Evolutionary conservation across 2,888 invertebrate species (phyloP).

Genomic region (Dusona sp.): DNA sequence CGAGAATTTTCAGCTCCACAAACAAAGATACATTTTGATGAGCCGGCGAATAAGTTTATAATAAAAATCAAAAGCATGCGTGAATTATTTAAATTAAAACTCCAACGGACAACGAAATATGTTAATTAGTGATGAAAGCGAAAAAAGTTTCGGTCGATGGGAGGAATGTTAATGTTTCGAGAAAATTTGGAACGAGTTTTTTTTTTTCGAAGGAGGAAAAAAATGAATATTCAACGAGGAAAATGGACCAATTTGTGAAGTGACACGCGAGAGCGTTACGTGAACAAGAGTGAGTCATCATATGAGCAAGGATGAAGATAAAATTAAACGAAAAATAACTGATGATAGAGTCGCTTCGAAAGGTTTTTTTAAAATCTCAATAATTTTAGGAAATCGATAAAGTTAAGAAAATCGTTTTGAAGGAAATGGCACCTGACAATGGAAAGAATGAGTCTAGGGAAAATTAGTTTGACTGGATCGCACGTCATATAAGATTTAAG

Average conservation of each 20-base stretch:
- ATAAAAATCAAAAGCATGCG: neutral
- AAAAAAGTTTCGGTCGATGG: constrained; percentile 20
- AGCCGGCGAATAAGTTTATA: neutral
- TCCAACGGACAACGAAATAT: neutral
- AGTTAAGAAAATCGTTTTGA: constrained; percentile 7
- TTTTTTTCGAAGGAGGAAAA: neutral
- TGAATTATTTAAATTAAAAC: neutral
- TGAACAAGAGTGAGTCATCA: constrained; percentile 31
- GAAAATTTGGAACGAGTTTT: constrained; percentile 7
- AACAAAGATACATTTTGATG: neutral
- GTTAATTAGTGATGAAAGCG: constrained; percentile 25
- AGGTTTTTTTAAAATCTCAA: neutral
- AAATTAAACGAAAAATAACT: neutral
- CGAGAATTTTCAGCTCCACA: neutral
- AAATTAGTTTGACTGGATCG: constrained; percentile 42
- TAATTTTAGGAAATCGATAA: neutral
- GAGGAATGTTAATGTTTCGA: constrained; percentile 1
- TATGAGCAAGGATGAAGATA: constrained; percentile 23
- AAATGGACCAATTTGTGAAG: neutral
- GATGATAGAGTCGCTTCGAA: neutral
- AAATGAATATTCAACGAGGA: constrained; percentile 33
- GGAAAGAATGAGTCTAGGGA: constrained; percentile 30
- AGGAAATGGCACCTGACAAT: constrained; percentile 29
- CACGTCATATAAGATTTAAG: constrained; percentile 57
- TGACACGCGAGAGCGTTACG: neutral